These are phyloP conservation scores for Slavum lentiscoides DNA, from an alignment of 2,888 invertebrate species.

Conservation along the genomic window DNA sequence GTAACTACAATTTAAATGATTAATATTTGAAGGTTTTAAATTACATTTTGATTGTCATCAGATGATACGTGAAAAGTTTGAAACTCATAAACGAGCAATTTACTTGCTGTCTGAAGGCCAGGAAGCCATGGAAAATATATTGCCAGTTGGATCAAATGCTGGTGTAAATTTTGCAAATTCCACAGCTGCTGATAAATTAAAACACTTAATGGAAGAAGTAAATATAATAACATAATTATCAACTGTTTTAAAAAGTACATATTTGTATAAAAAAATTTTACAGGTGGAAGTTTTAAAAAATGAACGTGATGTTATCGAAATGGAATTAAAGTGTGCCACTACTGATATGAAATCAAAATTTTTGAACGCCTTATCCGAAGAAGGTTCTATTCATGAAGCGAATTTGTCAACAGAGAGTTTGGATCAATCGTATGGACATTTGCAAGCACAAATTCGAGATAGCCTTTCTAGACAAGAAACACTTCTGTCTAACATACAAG, in stretches of 20 bases:
- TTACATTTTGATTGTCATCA: conserved; percentile 57
- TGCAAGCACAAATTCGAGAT: conserved; percentile 78
- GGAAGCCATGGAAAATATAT: conserved; percentile 69
- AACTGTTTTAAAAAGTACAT: conserved; percentile 13
- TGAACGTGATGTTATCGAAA: conserved; percentile 87
- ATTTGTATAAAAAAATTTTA: not conserved
- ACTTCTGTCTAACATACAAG: conserved; percentile 71
- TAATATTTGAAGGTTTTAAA: not conserved
- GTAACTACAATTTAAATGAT: conserved; percentile 58
- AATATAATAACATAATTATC: conserved; percentile 56
- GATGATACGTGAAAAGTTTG: conserved; percentile 85
- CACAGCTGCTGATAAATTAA: conserved; percentile 69
- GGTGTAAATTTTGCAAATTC: conserved; percentile 58
- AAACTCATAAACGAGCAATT: conserved; percentile 76
- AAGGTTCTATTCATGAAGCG: conserved; percentile 79
- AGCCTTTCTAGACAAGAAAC: conserved; percentile 74
- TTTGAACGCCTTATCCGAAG: conserved; percentile 72
- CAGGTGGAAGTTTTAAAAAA: conserved; percentile 82
- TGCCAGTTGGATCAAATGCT: conserved; percentile 69
- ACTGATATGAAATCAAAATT: conserved; percentile 83
- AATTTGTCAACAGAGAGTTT: conserved; percentile 72
- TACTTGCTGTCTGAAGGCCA: conserved; percentile 78
- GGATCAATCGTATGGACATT: conserved; percentile 73
- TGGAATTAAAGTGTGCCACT: conserved; percentile 77
- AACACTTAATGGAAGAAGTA: conserved; percentile 77